Conservation (phyloP, 1,140 invertebrate genomes). For the Laodelphax striatellus region DNA sequence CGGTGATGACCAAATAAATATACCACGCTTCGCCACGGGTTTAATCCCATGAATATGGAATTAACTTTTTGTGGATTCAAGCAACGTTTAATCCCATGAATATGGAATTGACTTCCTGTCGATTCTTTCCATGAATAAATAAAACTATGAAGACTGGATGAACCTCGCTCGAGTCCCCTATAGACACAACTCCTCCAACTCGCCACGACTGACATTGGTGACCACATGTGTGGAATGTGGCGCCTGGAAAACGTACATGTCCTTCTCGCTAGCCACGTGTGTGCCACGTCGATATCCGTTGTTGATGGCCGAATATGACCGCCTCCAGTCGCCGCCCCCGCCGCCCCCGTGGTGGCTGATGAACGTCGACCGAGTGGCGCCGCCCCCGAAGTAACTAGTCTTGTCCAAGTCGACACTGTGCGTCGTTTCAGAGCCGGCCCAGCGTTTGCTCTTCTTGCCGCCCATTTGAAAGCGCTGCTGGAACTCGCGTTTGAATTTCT, state of each 20-base stretch:
- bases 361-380: constrained; percentile 14
- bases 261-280: constrained; percentile 1
- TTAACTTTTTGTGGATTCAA: too few relatives aligned
- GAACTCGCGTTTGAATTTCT: constrained; percentile 60
- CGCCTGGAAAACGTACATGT: constrained; percentile 16
- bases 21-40: too few relatives aligned
- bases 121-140: too few relatives aligned
- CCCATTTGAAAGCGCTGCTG: constrained; percentile 45
- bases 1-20: too few relatives aligned
- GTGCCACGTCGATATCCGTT: background rate
- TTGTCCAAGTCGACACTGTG: constrained; percentile 30
- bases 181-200: constrained; percentile 20
- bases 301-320: background rate
- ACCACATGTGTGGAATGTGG: constrained; percentile 11
- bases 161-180: constrained; percentile 4
- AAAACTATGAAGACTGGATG: too few relatives aligned
- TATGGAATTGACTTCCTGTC: too few relatives aligned
- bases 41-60: too few relatives aligned
- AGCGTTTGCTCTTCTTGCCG: constrained; percentile 30
- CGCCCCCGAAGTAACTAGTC: constrained; percentile 5
- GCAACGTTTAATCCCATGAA: too few relatives aligned
- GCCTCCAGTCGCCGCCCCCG: background rate
- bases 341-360: constrained; percentile 2
- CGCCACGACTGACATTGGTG: constrained; percentile 13
- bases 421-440: constrained; percentile 26